Percentiles rank a stretch among this genome's conserved stretches.
These are phyloP conservation scores for Sminthurides bifidus DNA, from an alignment of 1,140 invertebrate genomes.

Conservation along the genomic window DNA sequence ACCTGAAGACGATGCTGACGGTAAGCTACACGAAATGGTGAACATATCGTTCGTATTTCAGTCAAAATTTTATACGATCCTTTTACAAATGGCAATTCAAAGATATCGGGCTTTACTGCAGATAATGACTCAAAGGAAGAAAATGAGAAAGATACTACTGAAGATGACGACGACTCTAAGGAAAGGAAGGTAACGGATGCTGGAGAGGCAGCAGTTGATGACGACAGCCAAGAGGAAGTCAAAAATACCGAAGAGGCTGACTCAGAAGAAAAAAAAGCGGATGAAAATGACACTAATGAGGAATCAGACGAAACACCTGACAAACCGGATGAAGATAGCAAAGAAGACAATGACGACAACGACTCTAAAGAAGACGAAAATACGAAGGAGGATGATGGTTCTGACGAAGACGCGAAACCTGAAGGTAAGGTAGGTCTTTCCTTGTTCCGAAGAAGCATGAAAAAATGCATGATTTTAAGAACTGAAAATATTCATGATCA, in stretches of 20 bases:
- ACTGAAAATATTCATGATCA: no score
- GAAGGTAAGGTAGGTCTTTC: slow-evolving; percentile 30
- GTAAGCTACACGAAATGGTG: no score
- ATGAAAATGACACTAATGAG: slow-evolving; percentile 15
- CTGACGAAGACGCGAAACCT: slow-evolving; percentile 8
- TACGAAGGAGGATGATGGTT: slow-evolving; percentile 8
- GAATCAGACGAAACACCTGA: slow-evolving; percentile 19
- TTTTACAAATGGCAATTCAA: no score
- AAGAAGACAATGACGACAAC: slow-evolving; percentile 28
- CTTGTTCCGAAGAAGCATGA: no score
- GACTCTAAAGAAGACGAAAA: slow-evolving; percentile 27
- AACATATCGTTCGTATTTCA: no score
- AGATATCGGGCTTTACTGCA: slow-evolving; percentile 15
- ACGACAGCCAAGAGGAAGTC: neutral
- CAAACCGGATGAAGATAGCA: slow-evolving; percentile 27
- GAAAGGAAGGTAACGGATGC: slow-evolving; percentile 28
- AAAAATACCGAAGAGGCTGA: neutral
- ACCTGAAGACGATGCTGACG: no score
- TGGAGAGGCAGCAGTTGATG: slow-evolving; percentile 34
- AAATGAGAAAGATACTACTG: neutral
- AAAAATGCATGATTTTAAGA: no score
- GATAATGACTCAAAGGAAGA: slow-evolving; percentile 58
- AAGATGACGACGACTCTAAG: slow-evolving; percentile 12
- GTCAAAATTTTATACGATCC: no score
- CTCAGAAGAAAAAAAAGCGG: slow-evolving; percentile 12